phyloP scores from a whole-genome alignment of 2,797 vertebrate species.

The Acanthurus lineatus region DNA sequence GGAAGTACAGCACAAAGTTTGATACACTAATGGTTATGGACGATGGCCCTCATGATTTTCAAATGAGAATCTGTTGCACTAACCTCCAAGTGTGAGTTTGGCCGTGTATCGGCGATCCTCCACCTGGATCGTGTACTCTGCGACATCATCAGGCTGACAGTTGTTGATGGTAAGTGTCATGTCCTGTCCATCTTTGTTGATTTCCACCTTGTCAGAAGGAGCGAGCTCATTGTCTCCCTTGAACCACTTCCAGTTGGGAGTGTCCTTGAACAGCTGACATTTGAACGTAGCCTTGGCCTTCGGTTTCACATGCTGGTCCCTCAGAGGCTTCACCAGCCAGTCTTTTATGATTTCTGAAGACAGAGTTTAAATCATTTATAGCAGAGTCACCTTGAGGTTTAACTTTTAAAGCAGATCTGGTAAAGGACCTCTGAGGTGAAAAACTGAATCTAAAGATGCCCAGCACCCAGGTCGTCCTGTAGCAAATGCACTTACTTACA shows the following conservation, averaged over 20 bases:
- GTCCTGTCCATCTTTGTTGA: constrained; percentile 90
- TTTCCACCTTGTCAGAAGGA: constrained; percentile 92
- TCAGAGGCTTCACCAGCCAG: constrained; percentile 96
- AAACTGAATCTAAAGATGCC: neutral
- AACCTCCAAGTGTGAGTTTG: constrained; percentile 96
- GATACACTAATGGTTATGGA: no score
- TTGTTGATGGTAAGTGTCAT: constrained; percentile 92
- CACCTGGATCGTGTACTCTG: constrained; percentile 92
- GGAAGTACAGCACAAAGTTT: neutral
- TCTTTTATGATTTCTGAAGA: constrained; percentile 94
- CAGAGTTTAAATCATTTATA: constrained; percentile 33
- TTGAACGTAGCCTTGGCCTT: constrained; percentile 92
- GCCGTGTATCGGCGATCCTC: constrained; percentile 94
- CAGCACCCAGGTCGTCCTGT: no score
- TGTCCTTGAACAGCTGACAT: constrained; percentile 92
- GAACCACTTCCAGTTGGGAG: constrained; percentile 95
- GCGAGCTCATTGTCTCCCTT: constrained; percentile 93
- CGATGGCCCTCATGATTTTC: accelerated
- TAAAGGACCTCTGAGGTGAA: neutral
- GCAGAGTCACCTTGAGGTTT: neutral
- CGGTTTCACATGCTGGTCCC: constrained; percentile 97
- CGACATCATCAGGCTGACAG: constrained; percentile 90
- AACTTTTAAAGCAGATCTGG: neutral
- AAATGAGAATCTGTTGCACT: neutral
- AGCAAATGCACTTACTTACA: no score